These are phyloP conservation scores for Chiroxiphia lanceolata DNA, from an alignment of 2,797 vertebrate genomes.

Conservation along the genomic window DNA sequence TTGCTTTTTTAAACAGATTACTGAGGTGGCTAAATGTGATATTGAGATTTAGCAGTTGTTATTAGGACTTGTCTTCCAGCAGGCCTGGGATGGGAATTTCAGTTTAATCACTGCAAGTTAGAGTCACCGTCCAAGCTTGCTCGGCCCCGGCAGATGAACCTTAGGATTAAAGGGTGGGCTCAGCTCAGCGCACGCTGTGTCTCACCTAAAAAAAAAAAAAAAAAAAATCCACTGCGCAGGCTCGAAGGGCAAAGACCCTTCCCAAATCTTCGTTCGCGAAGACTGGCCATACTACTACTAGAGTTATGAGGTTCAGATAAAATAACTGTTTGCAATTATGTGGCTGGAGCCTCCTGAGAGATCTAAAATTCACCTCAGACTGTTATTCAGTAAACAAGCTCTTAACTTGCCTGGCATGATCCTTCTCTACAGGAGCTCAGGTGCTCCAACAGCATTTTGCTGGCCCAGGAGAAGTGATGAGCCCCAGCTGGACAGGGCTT, in stretches of 20 bases:
- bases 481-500: not conserved
- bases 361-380: not conserved
- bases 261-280: too few species aligned
- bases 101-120: not conserved
- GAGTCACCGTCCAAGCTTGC: too few species aligned
- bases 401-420: not conserved
- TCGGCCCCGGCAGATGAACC: too few species aligned
- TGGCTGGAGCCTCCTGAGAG: constrained; percentile 2
- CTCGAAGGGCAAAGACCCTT: too few species aligned
- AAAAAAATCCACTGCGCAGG: too few species aligned
- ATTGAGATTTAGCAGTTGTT: not conserved
- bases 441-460: not conserved
- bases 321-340: constrained; percentile 26
- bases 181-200: too few species aligned
- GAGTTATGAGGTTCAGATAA: not conserved
- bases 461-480: not conserved
- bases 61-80: not conserved
- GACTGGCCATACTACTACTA: too few species aligned
- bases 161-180: too few species aligned
- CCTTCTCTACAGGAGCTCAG: not conserved
- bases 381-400: not conserved
- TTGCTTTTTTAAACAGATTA: constrained; percentile 9
- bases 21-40: not conserved
- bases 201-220: too few species aligned
- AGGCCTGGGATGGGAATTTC: not conserved